Evolutionary conservation across 2,113 vertebrate genomes (phyloP), one percentile per base, ranked within the genome.

Genomic region (Platichthys flesus): DNA sequence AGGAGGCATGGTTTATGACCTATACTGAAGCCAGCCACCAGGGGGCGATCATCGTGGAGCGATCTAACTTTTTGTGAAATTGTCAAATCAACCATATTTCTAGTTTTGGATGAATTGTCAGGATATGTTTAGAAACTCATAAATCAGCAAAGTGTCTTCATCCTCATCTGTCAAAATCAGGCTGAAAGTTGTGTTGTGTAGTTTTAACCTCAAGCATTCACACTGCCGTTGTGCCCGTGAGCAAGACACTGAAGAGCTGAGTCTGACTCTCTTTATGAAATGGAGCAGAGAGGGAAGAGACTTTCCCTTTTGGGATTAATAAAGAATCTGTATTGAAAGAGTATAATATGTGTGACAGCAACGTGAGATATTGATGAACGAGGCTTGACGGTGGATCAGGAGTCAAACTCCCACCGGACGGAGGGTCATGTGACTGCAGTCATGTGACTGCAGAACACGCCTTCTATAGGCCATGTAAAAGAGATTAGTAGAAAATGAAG

Each of bases 211-310:
- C 45, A 5, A 3, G 45, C 14, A 9, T 59, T 69, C 14, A 15
- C 45, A 1, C 15, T 7, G 45, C 9, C 56, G 73, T 16, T 70
- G 73, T 15, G 60, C 31, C 67, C 18, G 35, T 67, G 56, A 84
- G 63, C 35, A 28, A 77, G 15, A 42, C 40, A 3, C 40, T 12
- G 40, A 12, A 13, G 35, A 9, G 40, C 45, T 14, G 26, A 21
- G 37, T n/a, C 16, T 72, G 63, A 67, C 62, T 65, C 77, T 49
- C 14, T 52, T 6, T 31, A 26, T 26, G 31, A 42, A 60, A 81
- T 60, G 24, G 15, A 12, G 8, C 0, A 42, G 9, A 18, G 24
- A 21, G 64, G 10, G 40, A 42, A 72, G 65, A 3, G 2, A 56
- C 60, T 59, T 67, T 26, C 45, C 67, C 71, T n/a, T 21, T 4